Evolutionary conservation across 30 jellyfish, hydroid and myxozoan species (phyloP).

Genomic region (Chironex yamaguchii): DNA sequence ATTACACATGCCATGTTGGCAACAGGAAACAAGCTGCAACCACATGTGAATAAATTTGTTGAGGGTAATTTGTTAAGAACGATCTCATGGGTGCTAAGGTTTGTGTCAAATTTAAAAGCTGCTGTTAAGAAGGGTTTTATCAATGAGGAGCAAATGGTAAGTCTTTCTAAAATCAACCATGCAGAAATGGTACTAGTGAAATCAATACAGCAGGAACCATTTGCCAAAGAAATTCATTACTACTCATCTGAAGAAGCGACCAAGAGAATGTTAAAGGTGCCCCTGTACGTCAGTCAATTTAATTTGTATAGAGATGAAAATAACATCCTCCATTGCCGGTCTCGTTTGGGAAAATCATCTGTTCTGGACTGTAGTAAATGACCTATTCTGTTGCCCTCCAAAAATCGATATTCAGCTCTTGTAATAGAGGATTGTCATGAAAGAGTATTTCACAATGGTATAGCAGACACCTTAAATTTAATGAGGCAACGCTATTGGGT

Average conservation of each 20-base stretch:
- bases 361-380: neutral
- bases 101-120: neutral
- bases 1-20: too few relatives aligned
- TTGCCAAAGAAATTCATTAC: too few relatives aligned
- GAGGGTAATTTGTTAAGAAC: neutral
- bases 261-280: too few relatives aligned
- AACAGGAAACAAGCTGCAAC: too few relatives aligned
- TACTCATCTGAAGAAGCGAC: too few relatives aligned
- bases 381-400: neutral
- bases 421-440: neutral
- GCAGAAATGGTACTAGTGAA: too few relatives aligned
- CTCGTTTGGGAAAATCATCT: too few relatives aligned
- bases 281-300: too few relatives aligned
- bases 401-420: neutral
- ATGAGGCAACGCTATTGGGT: neutral
- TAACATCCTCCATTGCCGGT: too few relatives aligned
- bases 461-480: neutral
- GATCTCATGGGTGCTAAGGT: constrained; percentile 11
- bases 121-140: neutral
- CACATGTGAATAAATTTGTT: too few relatives aligned
- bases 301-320: too few relatives aligned
- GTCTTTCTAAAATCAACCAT: constrained; percentile 3
- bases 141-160: constrained; percentile 5
- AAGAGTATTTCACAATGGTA: constrained; percentile 11
- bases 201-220: too few relatives aligned